Evolutionary conservation across 2,888 invertebrate genomes (phyloP).

Genomic region (Tiliacea citrago): DNA sequence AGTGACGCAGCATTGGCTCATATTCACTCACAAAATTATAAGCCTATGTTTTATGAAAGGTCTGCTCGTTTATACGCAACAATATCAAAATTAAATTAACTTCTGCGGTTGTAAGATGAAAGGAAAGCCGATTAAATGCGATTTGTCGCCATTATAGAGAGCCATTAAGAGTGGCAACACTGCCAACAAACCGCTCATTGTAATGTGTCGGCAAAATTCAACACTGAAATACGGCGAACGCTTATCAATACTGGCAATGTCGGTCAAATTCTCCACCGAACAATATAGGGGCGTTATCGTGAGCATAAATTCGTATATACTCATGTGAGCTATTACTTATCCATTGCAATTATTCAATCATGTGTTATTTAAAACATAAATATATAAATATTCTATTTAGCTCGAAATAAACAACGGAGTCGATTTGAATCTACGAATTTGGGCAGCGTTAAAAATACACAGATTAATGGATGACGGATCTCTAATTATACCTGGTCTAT

Average conservation of each 20-base stretch:
- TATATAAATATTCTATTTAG: not conserved
- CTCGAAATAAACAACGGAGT: not conserved
- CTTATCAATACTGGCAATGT: conserved; percentile 77
- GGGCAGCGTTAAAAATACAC: conserved; percentile 10
- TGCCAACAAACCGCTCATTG: conserved; percentile 52
- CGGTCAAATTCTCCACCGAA: conserved; percentile 74
- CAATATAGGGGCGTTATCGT: conserved; percentile 83
- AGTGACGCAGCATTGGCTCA: conserved; percentile 3
- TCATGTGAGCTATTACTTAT: conserved; percentile 43
- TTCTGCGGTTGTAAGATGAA: conserved; percentile 55
- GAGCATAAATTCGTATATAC: conserved; percentile 61
- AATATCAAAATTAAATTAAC: conserved; percentile 38
- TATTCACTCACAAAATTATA: conserved; percentile 43
- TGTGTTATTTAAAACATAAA: conserved; percentile 17
- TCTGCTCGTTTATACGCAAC: conserved; percentile 3
- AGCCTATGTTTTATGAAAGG: conserved; percentile 18
- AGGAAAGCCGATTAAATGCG: conserved; percentile 42
- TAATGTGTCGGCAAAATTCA: conserved; percentile 61
- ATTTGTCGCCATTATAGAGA: conserved; percentile 50
- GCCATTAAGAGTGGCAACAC: conserved; percentile 46
- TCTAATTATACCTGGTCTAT: not conserved
- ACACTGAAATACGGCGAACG: conserved; percentile 58
- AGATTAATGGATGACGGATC: too few relatives aligned
- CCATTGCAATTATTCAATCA: conserved; percentile 54
- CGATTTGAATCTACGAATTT: not conserved